Percentiles rank a stretch among this genome's conserved stretches.
phyloP scores from a whole-genome alignment of 2,113 vertebrate genomes.

The Genyomyrus donnyi region DNA sequence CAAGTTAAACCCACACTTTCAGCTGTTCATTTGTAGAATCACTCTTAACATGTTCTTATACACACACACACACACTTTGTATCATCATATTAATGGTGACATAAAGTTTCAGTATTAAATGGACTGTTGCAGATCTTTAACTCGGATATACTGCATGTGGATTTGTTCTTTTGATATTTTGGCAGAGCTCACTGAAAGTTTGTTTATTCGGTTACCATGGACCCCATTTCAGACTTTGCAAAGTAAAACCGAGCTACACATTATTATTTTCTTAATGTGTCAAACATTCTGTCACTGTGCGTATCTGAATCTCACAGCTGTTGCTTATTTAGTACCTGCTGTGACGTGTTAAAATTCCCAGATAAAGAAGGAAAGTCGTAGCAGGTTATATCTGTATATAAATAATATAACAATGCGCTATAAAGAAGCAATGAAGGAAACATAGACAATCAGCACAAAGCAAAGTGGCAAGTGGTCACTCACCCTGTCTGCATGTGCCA shows the following conservation, averaged over 20 bases:
- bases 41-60: not conserved
- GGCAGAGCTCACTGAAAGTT: not conserved
- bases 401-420: not conserved
- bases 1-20: not conserved
- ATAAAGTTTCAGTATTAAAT: not conserved
- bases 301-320: not conserved
- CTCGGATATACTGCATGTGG: not conserved
- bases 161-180: not conserved
- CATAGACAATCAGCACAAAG: not conserved
- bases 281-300: not conserved
- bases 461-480: slow-evolving; percentile 40
- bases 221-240: not conserved
- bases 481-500: slow-evolving; percentile 64
- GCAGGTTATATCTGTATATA: not conserved
- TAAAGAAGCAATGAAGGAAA: not conserved
- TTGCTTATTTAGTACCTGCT: not conserved
- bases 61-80: not conserved
- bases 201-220: not conserved
- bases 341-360: not conserved
- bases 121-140: not conserved
- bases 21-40: not conserved
- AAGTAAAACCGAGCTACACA: not conserved
- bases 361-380: not conserved
- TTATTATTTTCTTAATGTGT: not conserved
- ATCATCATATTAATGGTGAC: not conserved